phyloP scores from a whole-genome alignment of 2,888 invertebrate species.

The Drosophila recens region DNA sequence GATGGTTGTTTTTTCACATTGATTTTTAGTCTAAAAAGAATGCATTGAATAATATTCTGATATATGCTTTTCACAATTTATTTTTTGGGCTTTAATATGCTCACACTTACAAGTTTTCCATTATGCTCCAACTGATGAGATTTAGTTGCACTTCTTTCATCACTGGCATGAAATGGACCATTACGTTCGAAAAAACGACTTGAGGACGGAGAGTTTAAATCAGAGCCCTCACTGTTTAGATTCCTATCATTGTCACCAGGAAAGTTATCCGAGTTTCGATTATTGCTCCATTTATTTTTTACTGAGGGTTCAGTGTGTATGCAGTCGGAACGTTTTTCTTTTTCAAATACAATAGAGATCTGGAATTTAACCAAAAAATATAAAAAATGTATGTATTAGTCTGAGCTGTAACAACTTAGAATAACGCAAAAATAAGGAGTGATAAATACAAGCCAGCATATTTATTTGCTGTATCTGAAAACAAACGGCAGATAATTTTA shows the following conservation, averaged over 20 bases:
- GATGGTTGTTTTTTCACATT: conserved; percentile 72
- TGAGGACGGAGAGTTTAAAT: conserved; percentile 57
- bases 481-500: not conserved
- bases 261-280: conserved; percentile 45
- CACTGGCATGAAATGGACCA: conserved; percentile 50
- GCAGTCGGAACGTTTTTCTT: conserved; percentile 52
- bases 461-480: not conserved
- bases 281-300: conserved; percentile 58
- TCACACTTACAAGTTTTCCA: conserved; percentile 66
- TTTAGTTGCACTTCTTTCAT: conserved; percentile 62
- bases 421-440: too few species aligned
- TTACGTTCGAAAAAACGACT: conserved; percentile 52
- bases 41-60: conserved; percentile 6
- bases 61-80: not conserved
- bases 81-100: not conserved
- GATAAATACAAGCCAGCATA: not conserved
- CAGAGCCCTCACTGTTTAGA: conserved; percentile 58
- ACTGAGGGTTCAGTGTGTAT: conserved; percentile 45
- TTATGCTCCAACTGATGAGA: conserved; percentile 68
- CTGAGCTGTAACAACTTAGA: not conserved
- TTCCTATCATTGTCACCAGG: conserved; percentile 53
- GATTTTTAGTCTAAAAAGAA: conserved; percentile 67
- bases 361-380: conserved; percentile 14
- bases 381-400: too few species aligned
- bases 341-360: conserved; percentile 71